Evolutionary conservation across 2,113 vertebrate species (phyloP), one percentile per base, ranked within the genome.

Genomic region (Zosterops hypoxanthus): DNA sequence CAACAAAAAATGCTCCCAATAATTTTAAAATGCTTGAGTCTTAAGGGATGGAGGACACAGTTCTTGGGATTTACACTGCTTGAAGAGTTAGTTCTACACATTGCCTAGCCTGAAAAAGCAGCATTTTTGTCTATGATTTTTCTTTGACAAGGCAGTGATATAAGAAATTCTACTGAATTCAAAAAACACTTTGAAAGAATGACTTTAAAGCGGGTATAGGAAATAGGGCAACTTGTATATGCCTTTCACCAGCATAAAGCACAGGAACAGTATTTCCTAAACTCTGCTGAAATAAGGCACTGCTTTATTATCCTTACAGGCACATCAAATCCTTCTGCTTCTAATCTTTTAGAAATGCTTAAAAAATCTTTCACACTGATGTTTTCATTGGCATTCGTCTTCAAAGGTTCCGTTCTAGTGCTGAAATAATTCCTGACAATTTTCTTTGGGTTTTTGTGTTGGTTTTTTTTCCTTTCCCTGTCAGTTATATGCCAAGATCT

Each of bases 301-400:
- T 57, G 11, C 69, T 90, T 90, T 87, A 56, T 90, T 85, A 79
- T 76, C 53, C 57, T 90, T 85, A 60, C 8, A 85, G 66, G 61
- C 66, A 69, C 36, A 92, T 75, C 79, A 90, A 70, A 82, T 78
- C 65, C 76, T 85, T 92, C 73, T 93, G 56, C 42, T 91, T 93
- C 79, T 95, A 76, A 76, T 90, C 75, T 90, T 92, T 65, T 79
- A 88, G 41, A 92, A 93, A 92, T 0, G 24, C 39, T 63, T 87
- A 29, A 76, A 77, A 91, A 86, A 55, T 64, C 33, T 85, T 79
- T 82, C 33, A 57, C 21, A 68, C 14, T 68, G 49, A 64, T 80
- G 21, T 93, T 94, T 92, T 87, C 49, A 71, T 89, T 91, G 81
- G 42, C 69, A 66, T 42, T 86, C 61, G 65, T 89, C 60, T 94